These are phyloP conservation scores for Lepidurus apus DNA, from an alignment of 1,140 invertebrate species.

Conservation along the genomic window DNA sequence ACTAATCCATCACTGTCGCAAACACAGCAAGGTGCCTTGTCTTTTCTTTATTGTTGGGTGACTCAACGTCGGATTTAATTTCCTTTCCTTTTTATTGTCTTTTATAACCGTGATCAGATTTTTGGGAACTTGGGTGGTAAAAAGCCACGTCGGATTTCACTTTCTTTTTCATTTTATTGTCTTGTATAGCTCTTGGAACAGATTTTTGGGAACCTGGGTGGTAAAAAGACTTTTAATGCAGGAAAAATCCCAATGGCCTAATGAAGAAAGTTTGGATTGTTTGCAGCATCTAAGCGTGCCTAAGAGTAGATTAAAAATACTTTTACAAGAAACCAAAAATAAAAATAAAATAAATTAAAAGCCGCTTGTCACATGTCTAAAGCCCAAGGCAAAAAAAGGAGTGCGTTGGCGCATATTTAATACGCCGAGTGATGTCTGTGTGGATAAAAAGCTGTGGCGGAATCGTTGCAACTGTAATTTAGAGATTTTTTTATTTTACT, in stretches of 20 bases:
- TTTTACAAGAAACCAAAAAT: neutral
- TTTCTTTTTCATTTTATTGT: too few relatives aligned
- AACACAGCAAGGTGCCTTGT: neutral
- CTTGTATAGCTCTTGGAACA: too few relatives aligned
- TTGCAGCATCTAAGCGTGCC: neutral
- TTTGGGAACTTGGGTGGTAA: neutral
- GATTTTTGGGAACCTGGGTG: too few relatives aligned
- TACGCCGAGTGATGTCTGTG: neutral
- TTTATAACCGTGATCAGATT: neutral
- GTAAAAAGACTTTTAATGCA: too few relatives aligned
- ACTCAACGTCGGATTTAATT: neutral
- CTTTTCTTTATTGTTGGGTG: neutral
- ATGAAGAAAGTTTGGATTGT: too few relatives aligned
- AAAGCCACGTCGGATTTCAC: neutral
- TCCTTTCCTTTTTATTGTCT: neutral
- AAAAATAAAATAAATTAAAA: neutral
- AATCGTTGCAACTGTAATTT: neutral
- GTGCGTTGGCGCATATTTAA: neutral
- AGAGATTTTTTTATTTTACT: neutral
- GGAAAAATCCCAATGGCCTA: too few relatives aligned
- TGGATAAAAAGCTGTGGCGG: slow-evolving; percentile 15
- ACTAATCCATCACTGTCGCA: slow-evolving; percentile 12
- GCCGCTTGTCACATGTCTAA: neutral
- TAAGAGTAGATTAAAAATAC: neutral
- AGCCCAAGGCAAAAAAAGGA: neutral